Conservation (phyloP, 2,113 vertebrate genomes). For the Pantherophis guttatus region DNA sequence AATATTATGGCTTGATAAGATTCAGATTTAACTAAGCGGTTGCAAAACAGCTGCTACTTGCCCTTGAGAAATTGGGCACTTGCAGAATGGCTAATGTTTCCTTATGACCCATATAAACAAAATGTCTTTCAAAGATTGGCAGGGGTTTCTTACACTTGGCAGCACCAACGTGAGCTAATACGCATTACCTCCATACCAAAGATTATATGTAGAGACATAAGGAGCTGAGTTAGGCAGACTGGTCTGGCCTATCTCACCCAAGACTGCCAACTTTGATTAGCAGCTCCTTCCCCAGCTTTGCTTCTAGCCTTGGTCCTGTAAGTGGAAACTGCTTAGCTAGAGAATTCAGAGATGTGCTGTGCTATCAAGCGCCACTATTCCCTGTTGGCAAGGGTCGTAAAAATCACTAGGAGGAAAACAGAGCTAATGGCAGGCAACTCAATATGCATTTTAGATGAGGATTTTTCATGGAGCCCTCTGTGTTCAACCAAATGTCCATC, state of each 20-base stretch:
- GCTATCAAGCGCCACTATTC: neutral
- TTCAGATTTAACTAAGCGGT: neutral
- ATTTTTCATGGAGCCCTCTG: neutral
- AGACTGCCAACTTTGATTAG: neutral
- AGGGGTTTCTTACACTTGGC: neutral
- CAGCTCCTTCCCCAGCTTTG: neutral
- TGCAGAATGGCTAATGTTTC: neutral
- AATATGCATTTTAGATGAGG: neutral
- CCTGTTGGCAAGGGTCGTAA: neutral
- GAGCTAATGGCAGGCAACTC: neutral
- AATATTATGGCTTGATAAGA: neutral
- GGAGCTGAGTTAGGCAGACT: neutral
- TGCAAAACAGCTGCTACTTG: neutral
- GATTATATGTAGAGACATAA: neutral
- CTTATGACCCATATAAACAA: neutral
- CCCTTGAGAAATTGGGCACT: neutral
- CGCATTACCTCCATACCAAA: neutral
- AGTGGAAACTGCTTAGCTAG: neutral
- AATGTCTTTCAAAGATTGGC: neutral
- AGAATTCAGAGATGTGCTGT: neutral
- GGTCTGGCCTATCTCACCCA: neutral
- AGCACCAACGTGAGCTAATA: neutral
- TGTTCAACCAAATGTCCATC: neutral
- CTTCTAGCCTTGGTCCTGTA: neutral
- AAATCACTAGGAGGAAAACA: neutral